Evolutionary conservation across 2,113 vertebrate genomes (phyloP).

Genomic region (Tympanuchus pallidicinctus): DNA sequence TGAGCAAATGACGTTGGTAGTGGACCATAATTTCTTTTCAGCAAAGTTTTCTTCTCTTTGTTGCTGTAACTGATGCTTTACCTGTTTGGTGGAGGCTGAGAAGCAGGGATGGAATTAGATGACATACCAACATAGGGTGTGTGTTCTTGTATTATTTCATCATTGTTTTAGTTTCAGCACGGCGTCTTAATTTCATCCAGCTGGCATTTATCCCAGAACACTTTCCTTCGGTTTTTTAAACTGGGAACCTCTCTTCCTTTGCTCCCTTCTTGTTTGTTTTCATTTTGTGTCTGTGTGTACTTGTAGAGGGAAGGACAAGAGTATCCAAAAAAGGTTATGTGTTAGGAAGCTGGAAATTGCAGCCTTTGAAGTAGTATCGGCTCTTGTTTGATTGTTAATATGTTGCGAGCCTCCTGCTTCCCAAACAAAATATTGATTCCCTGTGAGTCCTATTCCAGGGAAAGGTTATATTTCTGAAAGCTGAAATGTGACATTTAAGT

Average conservation of each 20-base stretch:
- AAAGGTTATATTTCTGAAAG: background rate
- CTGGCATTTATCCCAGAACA: constrained; percentile 64
- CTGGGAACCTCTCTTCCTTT: constrained; percentile 50
- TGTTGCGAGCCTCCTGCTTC: background rate
- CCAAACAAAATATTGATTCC: background rate
- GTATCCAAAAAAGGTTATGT: constrained; percentile 25
- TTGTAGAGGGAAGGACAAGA: background rate
- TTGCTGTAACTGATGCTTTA: constrained; percentile 49
- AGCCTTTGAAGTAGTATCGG: background rate
- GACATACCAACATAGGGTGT: constrained; percentile 44
- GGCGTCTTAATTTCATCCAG: constrained; percentile 43
- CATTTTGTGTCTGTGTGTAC: constrained; percentile 20
- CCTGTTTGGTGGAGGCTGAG: constrained; percentile 44
- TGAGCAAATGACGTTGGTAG: background rate
- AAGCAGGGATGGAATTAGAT: constrained; percentile 49
- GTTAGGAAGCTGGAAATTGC: constrained; percentile 34
- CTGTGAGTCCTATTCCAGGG: background rate
- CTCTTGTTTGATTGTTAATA: background rate
- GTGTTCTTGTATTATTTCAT: constrained; percentile 66
- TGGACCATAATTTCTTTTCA: constrained; percentile 27
- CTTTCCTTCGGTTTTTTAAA: constrained; percentile 53
- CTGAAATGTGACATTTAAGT: background rate
- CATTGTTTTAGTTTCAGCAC: constrained; percentile 44
- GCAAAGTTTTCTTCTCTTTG: constrained; percentile 36
- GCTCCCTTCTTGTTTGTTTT: constrained; percentile 49